Evolutionary conservation across 2,113 vertebrate species (phyloP).

Genomic region (Bungarus multicinctus): DNA sequence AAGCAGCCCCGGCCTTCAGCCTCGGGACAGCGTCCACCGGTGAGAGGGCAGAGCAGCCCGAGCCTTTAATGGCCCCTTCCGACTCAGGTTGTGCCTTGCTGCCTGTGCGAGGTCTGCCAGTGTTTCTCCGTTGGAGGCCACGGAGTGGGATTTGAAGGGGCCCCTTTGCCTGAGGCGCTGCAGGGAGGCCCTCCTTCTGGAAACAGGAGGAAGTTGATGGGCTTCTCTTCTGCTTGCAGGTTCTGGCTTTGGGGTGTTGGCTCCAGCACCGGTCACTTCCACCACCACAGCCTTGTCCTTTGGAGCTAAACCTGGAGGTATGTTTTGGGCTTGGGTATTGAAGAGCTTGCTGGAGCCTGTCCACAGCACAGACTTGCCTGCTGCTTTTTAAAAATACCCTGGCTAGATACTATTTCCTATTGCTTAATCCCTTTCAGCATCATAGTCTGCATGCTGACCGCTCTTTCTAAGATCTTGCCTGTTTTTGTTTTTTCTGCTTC

Average conservation of each 20-base stretch:
- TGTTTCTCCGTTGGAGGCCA: background rate
- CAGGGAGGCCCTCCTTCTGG: background rate
- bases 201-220: too few relatives aligned
- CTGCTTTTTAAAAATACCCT: background rate
- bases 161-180: background rate
- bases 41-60: background rate
- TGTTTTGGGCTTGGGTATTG: background rate
- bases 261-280: constrained; percentile 33
- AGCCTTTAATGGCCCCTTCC: background rate
- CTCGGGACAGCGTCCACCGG: constrained; percentile 54
- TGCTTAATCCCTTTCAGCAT: background rate
- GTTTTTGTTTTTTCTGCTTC: background rate
- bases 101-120: background rate
- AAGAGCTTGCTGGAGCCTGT: background rate
- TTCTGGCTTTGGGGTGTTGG: constrained; percentile 44
- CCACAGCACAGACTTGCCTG: too few relatives aligned
- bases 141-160: background rate
- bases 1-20: constrained; percentile 60
- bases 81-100: background rate
- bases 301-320: constrained; percentile 78
- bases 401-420: background rate
- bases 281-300: constrained; percentile 65
- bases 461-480: background rate
- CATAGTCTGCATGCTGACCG: background rate
- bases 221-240: constrained; percentile 11